A percentile compares a stretch with the other conserved stretches of the same genome.
Evolutionary conservation across 92 coral and sea anemone genomes (phyloP).

Genomic region (Epizoanthus scotinus): DNA sequence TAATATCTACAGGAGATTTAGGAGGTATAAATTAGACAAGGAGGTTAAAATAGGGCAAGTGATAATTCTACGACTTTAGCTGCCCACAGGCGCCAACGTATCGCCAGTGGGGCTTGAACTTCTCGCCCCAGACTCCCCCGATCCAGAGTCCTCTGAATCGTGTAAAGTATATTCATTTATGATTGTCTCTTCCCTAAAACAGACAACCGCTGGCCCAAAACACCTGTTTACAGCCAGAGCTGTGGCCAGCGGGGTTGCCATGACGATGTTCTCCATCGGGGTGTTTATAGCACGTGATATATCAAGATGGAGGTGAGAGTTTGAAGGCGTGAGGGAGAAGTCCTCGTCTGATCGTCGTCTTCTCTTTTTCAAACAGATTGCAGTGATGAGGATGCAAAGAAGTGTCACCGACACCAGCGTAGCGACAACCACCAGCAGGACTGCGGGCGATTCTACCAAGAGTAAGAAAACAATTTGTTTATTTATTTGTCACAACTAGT

Average conservation of each 20-base stretch:
- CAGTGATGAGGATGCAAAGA: conserved; percentile 25
- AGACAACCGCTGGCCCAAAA: conserved; percentile 32
- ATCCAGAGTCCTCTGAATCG: not conserved
- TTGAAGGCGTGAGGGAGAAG: not conserved
- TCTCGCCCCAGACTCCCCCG: not conserved
- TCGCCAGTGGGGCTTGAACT: not conserved
- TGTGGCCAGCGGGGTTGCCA: conserved; percentile 25
- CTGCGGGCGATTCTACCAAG: conserved; percentile 18
- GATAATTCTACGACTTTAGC: not conserved
- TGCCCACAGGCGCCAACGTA: not conserved
- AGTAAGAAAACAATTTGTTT: not conserved
- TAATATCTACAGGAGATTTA: too few species aligned
- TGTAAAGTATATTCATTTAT: conserved; percentile 3
- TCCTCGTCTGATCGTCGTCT: conserved; percentile 14
- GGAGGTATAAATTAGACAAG: too few species aligned
- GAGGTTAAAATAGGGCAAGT: too few species aligned
- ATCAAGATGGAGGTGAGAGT: conserved; percentile 9
- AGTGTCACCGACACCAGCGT: conserved; percentile 19
- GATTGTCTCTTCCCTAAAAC: conserved; percentile 5
- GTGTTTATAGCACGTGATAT: conserved; percentile 5
- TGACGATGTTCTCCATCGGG: conserved; percentile 16
- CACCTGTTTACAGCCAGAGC: conserved; percentile 14
- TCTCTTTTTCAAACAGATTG: conserved; percentile 25
- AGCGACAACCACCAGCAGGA: conserved; percentile 32
- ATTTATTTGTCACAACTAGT: not conserved